Base-by-base conservation (phyloP, 2,888 invertebrate genomes). In the Drosophila neotestacea region DNA sequence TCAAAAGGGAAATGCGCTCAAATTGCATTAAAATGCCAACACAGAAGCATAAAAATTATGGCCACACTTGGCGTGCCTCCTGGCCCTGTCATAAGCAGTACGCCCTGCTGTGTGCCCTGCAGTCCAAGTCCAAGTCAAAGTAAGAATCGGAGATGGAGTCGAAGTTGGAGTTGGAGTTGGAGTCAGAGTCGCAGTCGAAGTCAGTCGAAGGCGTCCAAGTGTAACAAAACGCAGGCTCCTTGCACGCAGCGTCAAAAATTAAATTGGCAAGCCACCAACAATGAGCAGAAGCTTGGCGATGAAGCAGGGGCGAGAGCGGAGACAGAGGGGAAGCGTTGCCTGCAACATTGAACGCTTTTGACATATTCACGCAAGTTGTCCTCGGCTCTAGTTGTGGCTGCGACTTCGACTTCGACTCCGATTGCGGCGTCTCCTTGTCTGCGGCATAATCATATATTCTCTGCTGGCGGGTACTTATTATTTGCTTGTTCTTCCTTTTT, bases 241-340 rank as follows among this genome's bases (percentile, higher is more conserved):
- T 62, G 79, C 90, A 89, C 79, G 89, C 90, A 89, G 90, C 78
- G 79, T 82, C 77, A 80, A 84, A 87, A 90, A 91, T 91, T 90
- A 90, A 91, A 90, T 91, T 91, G 91, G 91, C 91, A 91, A 77
- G 65, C 66, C 77, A 85, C 91, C 91, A 91, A 91, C 77, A 78
- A 72, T 30, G 55, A 59, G 54, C 58, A 28, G 48, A 36, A 52
- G 41, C 41, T 58, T 65, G 59, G 16, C 3, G 32, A n/a, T 0
- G 27, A n/a, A 10, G 7, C 22, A 16, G 11, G 13, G n/a, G 11
- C n/a, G 6, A 27, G 7, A 36, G n/a, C 4, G 6, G 42, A 28
- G 13, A 10, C 2, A 4, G 34, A 13, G 56, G 54, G 55, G 54
- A 56, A 38, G 32, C 48, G 52, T 54, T 77, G 85, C 79, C 54